A percentile compares a stretch with the other conserved stretches of the same genome.
These are phyloP conservation scores for Bombus pyrosoma DNA, from an alignment of 1,140 invertebrate species.

Conservation along the genomic window DNA sequence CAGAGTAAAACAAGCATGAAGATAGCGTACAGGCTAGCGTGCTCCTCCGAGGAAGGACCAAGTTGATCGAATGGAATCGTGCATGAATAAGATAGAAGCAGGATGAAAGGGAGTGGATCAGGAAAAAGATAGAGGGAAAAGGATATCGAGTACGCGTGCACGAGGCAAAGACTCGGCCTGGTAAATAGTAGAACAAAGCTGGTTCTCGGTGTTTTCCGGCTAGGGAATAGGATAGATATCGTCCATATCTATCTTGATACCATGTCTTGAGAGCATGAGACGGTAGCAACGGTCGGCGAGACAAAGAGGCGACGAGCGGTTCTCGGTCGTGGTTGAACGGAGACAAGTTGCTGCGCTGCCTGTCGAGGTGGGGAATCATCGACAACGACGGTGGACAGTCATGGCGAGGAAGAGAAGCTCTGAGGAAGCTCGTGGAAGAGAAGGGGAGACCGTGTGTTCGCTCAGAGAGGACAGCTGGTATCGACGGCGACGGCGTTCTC, in stretches of 20 bases:
- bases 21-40: neutral
- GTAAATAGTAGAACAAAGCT: neutral
- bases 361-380: conserved; percentile 29
- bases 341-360: conserved; percentile 35
- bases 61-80: conserved; percentile 6
- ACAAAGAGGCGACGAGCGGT: conserved; percentile 47
- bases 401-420: conserved; percentile 19
- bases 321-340: conserved; percentile 40
- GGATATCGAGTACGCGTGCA: neutral
- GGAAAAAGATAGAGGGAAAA: neutral
- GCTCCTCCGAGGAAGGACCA: neutral
- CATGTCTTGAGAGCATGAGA: neutral
- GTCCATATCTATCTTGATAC: neutral
- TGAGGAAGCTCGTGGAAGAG: neutral
- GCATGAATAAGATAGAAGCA: neutral
- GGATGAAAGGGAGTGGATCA: neutral
- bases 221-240: neutral
- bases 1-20: neutral
- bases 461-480: conserved; percentile 53
- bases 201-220: neutral
- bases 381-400: neutral
- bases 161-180: neutral
- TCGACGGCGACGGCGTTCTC: conserved; percentile 45
- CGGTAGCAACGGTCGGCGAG: neutral
- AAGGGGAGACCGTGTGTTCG: conserved; percentile 22